Evolutionary conservation across 2,797 vertebrate genomes (phyloP).

Genomic region (Ambastaia sidthimunki): DNA sequence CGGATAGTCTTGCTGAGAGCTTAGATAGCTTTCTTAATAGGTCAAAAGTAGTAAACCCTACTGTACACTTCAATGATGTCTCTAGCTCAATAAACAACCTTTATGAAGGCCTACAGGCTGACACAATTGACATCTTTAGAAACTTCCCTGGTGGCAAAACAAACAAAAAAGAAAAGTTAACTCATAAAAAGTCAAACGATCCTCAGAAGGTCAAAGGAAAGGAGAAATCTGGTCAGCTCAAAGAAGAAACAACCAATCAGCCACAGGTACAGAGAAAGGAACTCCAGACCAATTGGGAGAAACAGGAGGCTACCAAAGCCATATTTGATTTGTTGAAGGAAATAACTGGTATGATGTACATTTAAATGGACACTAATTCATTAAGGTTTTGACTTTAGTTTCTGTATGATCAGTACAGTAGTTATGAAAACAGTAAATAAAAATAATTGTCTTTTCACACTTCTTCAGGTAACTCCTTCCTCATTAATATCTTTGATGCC

Average conservation of each 20-base stretch:
- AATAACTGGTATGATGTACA: constrained; percentile 76
- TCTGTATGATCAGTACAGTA: neutral
- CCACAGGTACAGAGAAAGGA: constrained; percentile 59
- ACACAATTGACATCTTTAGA: neutral
- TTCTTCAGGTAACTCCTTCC: constrained; percentile 76
- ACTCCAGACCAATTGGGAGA: constrained; percentile 65
- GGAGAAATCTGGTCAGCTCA: constrained; percentile 58
- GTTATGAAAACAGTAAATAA: neutral
- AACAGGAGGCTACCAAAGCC: constrained; percentile 76
- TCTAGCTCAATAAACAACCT: constrained; percentile 15
- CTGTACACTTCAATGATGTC: constrained; percentile 45
- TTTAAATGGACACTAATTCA: no score
- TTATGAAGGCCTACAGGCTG: constrained; percentile 13
- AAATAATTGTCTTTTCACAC: neutral
- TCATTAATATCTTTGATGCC: constrained; percentile 75
- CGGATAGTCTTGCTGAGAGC: constrained; percentile 43
- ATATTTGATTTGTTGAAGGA: constrained; percentile 81
- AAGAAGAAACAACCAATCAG: constrained; percentile 58
- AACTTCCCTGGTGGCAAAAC: constrained; percentile 40
- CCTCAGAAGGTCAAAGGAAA: constrained; percentile 62
- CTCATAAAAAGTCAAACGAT: constrained; percentile 58
- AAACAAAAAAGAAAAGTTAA: constrained; percentile 67
- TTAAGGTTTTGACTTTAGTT: neutral
- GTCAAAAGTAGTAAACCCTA: constrained; percentile 54
- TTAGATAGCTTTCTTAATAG: constrained; percentile 68